A percentile compares a stretch with the other conserved stretches of the same genome.
Evolutionary conservation across 37 sponge, comb jelly and placozoan species (phyloP).

Genomic region (Haliclona indistincta): DNA sequence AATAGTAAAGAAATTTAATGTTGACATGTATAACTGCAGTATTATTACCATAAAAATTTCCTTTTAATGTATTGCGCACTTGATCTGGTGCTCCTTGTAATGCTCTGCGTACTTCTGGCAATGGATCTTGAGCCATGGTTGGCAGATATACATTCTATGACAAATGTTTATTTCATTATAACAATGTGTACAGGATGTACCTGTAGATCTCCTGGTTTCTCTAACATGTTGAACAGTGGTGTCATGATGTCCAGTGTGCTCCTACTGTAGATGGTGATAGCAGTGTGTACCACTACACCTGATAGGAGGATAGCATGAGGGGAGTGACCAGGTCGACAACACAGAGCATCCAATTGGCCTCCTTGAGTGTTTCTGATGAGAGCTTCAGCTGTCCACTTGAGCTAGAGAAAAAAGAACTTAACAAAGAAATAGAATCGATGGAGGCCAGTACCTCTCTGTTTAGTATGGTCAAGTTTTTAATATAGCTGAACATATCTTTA

Average conservation of each 20-base stretch:
- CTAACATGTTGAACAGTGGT: not conserved
- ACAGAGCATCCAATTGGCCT: slow-evolving; percentile 34
- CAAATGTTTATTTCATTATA: not conserved
- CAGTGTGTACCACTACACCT: slow-evolving; percentile 5
- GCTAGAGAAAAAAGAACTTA: not conserved
- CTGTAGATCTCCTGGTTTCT: slow-evolving; percentile 1
- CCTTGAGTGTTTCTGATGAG: slow-evolving; percentile 51
- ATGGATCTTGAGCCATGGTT: slow-evolving; percentile 59
- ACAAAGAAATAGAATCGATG: too few species aligned
- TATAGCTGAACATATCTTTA: too few species aligned
- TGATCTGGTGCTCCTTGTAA: too few species aligned
- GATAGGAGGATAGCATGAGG: not conserved
- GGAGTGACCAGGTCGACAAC: not conserved
- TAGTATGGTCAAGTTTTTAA: too few species aligned
- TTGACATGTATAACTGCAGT: not conserved
- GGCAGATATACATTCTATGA: slow-evolving; percentile 59
- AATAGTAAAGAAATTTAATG: not conserved
- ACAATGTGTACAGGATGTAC: not conserved
- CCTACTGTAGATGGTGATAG: not conserved
- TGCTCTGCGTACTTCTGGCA: slow-evolving; percentile 46
- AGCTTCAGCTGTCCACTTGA: slow-evolving; percentile 20
- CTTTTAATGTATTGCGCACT: too few species aligned
- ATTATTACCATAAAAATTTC: slow-evolving; percentile 12
- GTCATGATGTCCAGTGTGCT: not conserved
- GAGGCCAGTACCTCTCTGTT: not conserved